A percentile compares a stretch with the other conserved stretches of the same genome.
These are phyloP conservation scores for Perognathus longimembris DNA, from an alignment of 2,113 vertebrate species.

Conservation along the genomic window DNA sequence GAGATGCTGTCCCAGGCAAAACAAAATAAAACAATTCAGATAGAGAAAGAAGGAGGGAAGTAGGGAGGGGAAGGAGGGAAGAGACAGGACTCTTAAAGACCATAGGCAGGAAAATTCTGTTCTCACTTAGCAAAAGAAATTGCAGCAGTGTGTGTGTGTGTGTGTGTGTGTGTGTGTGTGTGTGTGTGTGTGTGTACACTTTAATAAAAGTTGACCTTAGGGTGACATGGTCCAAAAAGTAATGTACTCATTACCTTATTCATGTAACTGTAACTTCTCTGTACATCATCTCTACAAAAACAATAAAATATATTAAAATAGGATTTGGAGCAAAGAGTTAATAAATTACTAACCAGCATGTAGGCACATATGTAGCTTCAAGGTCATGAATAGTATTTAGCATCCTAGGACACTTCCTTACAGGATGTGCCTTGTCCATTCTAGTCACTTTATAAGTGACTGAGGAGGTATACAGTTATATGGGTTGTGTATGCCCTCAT, in stretches of 20 bases:
- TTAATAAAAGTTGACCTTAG: no score
- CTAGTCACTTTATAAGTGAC: background rate
- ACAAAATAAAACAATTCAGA: no score
- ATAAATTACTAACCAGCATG: background rate
- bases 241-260: no score
- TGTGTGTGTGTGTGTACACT: no score
- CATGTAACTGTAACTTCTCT: no score
- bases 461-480: background rate
- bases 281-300: no score
- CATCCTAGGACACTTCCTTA: background rate
- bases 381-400: constrained; percentile 30
- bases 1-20: no score
- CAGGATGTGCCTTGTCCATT: background rate
- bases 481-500: background rate
- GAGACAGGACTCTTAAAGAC: background rate
- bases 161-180: no score
- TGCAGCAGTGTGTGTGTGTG: background rate
- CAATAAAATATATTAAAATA: background rate
- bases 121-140: background rate
- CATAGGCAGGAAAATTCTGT: background rate
- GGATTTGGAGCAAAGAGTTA: background rate
- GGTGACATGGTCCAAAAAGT: no score
- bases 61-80: no score
- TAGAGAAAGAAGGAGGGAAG: no score
- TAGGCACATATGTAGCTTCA: constrained; percentile 45